These are phyloP conservation scores for Zosterops pallidus DNA, from an alignment of 2,113 vertebrate species.

Conservation along the genomic window DNA sequence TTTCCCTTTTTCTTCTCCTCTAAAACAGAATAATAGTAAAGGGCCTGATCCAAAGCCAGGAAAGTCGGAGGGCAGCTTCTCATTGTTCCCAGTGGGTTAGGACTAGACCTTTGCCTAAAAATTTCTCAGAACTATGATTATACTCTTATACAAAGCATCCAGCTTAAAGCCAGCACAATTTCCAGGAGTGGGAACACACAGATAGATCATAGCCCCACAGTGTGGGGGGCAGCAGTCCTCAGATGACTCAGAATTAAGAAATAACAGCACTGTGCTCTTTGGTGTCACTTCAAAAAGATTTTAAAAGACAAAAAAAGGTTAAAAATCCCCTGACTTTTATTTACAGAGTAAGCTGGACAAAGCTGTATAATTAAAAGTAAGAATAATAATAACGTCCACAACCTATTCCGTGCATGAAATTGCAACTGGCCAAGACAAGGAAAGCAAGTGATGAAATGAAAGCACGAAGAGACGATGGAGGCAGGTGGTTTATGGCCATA, in stretches of 20 bases:
- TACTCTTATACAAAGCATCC: neutral
- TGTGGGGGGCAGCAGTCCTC: neutral
- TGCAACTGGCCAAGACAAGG: neutral
- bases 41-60: neutral
- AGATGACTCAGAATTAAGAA: neutral
- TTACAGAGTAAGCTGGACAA: neutral
- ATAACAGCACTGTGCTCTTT: neutral
- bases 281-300: neutral
- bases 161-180: neutral
- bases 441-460: neutral
- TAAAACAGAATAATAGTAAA: neutral
- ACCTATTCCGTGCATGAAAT: neutral
- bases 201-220: neutral
- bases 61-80: neutral
- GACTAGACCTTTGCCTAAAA: neutral
- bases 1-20: neutral
- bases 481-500: neutral
- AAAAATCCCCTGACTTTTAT: neutral
- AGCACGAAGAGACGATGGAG: neutral
- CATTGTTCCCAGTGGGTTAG: neutral
- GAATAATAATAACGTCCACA: neutral
- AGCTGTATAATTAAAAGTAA: neutral
- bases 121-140: neutral
- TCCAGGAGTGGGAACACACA: neutral
- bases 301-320: rapidly evolving